Base-by-base conservation (phyloP, 1,140 invertebrate species). In the Formica selysi region DNA sequence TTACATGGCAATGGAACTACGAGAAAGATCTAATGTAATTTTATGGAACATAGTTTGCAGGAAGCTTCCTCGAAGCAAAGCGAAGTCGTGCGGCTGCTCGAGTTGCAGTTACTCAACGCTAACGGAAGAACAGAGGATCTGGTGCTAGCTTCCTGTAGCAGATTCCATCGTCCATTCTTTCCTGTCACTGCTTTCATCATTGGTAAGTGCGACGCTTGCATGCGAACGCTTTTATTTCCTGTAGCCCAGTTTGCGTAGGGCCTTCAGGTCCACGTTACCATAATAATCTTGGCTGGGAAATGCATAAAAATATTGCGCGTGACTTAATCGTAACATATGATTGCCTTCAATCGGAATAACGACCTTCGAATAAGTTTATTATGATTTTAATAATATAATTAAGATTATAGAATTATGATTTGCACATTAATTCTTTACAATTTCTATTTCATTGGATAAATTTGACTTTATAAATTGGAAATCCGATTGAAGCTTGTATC, bases 211-310 rank as follows among this genome's bases (percentile, higher is more conserved):
- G 81, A 79, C 8, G 86, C 87, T 57, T 73, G 64, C 65, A 51
- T 48, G 68, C 4, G 44, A 81, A 74, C 13, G 68, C 85, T 86
- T 89, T 87, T 85, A 94, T 90, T 94, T 94, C 90, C 91, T 94
- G 95, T 96, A 97, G 94, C 97, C 97, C 94, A 97, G 95, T 94
- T 97, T 98, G 95, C 97, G 97, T 86, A 98, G 95, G 74, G 97
- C 97, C 94, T 98, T 98, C 87, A 98, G 95, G 95, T 98, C 97
- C 90, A 98, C 97, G 93, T 97, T 97, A 92, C 97, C 97, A 93
- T 98, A 98, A 95, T 98, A 98, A 95, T 98, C 97, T 95, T 98
- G 97, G 94, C 97, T 98, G 96, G 95, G 95, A 93, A 93, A 91
- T 89, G 87, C 10, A 86, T 74, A 41, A 87, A 44, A 74, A 83